Conservation (phyloP, 2,888 invertebrate species). For the Brachyptera putata region DNA sequence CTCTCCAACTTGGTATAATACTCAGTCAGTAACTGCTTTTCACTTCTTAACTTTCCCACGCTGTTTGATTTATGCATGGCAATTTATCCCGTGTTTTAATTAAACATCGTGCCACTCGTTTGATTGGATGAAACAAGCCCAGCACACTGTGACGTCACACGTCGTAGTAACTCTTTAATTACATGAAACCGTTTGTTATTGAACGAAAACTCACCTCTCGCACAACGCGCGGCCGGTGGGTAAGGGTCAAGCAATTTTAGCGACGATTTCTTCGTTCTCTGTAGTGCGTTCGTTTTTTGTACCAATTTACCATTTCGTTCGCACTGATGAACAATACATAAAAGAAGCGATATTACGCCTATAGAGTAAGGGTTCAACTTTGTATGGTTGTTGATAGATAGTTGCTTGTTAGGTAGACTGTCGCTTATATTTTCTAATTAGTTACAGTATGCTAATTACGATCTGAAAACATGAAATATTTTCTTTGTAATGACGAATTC, state of each 20-base stretch:
- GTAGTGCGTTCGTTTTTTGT: conserved; percentile 6
- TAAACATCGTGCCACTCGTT: conserved; percentile 9
- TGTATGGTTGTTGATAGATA: too few species aligned
- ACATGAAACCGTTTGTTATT: background rate
- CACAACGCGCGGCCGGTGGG: background rate
- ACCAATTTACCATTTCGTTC: conserved; percentile 12
- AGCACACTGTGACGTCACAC: background rate
- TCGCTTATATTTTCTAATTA: conserved; percentile 2
- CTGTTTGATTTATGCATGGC: conserved; percentile 11
- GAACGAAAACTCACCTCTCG: too few species aligned
- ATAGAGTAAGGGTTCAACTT: too few species aligned
- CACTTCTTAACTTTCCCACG: conserved; percentile 14
- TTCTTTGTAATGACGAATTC: too few species aligned
- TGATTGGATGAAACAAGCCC: conserved; percentile 6
- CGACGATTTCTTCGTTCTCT: conserved; percentile 1
- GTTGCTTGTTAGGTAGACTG: background rate
- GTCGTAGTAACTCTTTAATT: background rate
- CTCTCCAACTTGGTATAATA: too few species aligned
- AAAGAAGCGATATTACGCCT: too few species aligned
- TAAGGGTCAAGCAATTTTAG: conserved; percentile 25
- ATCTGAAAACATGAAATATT: too few species aligned
- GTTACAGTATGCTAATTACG: too few species aligned
- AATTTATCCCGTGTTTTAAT: conserved; percentile 13
- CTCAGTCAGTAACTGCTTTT: background rate
- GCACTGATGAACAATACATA: background rate